These are phyloP conservation scores for Gryon sp. DNA, from an alignment of 1,140 invertebrate species.

Conservation along the genomic window DNA sequence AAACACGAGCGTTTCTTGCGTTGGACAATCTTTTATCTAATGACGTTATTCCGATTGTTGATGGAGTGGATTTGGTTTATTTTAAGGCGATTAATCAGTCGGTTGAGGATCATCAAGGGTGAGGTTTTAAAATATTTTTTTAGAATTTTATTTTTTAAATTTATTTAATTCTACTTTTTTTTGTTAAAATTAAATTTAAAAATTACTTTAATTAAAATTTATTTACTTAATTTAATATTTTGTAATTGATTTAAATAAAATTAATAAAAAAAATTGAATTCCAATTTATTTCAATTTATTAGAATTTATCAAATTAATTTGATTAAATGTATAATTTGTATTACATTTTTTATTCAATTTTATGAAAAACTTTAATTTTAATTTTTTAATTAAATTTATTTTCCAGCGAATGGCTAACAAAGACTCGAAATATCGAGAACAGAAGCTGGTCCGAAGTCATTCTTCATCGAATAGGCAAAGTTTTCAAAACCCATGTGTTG, in stretches of 20 bases:
- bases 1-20: conserved; percentile 62
- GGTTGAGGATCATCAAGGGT: conserved; percentile 6
- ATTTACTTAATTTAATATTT: too few species aligned
- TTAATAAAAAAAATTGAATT: too few species aligned
- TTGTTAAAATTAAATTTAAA: too few species aligned
- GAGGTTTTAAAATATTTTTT: background rate
- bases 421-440: conserved; percentile 21
- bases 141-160: too few species aligned
- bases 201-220: too few species aligned
- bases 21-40: conserved; percentile 67
- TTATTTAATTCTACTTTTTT: background rate
- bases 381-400: conserved; percentile 1
- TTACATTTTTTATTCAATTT: too few species aligned
- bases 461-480: conserved; percentile 58
- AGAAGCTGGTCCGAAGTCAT: conserved; percentile 62
- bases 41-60: conserved; percentile 70
- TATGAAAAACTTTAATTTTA: background rate
- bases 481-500: conserved; percentile 72
- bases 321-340: too few species aligned
- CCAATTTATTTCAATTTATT: too few species aligned
- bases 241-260: too few species aligned
- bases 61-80: conserved; percentile 69
- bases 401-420: conserved; percentile 31
- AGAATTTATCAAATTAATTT: too few species aligned
- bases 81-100: conserved; percentile 32